phyloP scores from a whole-genome alignment of 2,113 vertebrate genomes.

The Egretta garzetta region DNA sequence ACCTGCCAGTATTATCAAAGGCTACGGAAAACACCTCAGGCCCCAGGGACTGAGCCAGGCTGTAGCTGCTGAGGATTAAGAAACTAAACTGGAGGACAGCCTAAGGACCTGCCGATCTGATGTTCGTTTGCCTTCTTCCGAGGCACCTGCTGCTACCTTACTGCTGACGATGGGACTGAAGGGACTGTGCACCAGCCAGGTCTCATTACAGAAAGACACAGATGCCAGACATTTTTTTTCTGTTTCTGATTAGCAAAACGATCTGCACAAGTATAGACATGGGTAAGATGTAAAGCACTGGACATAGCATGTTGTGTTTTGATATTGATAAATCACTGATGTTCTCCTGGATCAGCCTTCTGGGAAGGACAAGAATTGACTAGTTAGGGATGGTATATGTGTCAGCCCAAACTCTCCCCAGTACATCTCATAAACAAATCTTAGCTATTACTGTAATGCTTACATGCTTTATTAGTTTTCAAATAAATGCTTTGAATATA shows the following conservation, averaged over 20 bases:
- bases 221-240: background rate
- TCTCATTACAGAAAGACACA: background rate
- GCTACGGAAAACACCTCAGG: background rate
- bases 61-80: background rate
- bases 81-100: background rate
- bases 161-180: background rate
- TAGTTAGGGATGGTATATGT: background rate
- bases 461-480: constrained; percentile 23
- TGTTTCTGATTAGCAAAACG: background rate
- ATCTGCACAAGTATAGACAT: background rate
- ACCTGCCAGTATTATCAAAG: background rate
- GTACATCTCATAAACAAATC: background rate
- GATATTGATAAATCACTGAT: background rate
- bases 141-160: background rate
- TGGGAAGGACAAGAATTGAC: background rate
- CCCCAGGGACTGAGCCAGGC: background rate
- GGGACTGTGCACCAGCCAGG: background rate
- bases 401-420: background rate
- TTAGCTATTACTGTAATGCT: background rate
- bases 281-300: background rate
- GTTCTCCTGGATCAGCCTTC: background rate
- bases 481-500: constrained; percentile 16
- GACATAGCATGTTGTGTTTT: background rate
- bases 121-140: background rate
- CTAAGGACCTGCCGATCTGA: background rate